A percentile compares a stretch with the other conserved stretches of the same genome.
These are phyloP conservation scores for Lutjanus campechanus DNA, from an alignment of 2,797 vertebrate genomes.

Conservation along the genomic window DNA sequence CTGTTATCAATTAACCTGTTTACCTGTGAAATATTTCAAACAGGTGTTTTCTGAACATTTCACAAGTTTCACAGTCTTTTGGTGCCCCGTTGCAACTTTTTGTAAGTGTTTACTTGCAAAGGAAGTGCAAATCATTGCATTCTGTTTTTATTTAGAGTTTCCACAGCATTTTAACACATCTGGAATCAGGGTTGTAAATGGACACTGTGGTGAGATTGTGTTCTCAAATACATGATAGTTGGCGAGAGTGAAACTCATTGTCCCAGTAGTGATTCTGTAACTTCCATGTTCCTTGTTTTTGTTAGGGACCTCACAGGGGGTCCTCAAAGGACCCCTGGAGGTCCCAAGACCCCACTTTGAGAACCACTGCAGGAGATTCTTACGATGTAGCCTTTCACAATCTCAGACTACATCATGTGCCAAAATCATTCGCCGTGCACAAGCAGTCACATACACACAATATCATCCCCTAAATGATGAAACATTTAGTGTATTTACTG, in stretches of 20 bases:
- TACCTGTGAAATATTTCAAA: no score
- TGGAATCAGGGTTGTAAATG: background rate
- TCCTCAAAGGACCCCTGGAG: background rate
- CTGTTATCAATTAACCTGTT: no score
- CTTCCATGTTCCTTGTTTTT: no score
- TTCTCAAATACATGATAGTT: background rate
- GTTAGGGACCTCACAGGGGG: background rate
- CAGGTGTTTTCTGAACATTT: no score
- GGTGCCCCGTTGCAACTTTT: no score
- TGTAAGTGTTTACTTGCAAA: no score
- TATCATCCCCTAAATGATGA: constrained; percentile 45
- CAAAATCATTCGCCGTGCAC: constrained; percentile 31
- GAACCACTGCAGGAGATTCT: constrained; percentile 29
- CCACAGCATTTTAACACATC: no score
- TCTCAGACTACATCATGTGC: constrained; percentile 27
- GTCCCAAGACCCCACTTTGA: constrained; percentile 6
- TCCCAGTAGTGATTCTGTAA: background rate
- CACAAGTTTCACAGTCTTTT: no score
- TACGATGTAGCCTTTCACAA: constrained; percentile 16
- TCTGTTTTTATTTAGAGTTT: no score
- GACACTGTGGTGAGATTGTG: background rate
- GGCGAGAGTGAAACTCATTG: background rate
- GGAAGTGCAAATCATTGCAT: no score
- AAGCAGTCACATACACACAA: constrained; percentile 37
- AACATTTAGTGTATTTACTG: constrained; percentile 46